Conservation (phyloP, 2,797 vertebrate species). For the Platalea minor region DNA sequence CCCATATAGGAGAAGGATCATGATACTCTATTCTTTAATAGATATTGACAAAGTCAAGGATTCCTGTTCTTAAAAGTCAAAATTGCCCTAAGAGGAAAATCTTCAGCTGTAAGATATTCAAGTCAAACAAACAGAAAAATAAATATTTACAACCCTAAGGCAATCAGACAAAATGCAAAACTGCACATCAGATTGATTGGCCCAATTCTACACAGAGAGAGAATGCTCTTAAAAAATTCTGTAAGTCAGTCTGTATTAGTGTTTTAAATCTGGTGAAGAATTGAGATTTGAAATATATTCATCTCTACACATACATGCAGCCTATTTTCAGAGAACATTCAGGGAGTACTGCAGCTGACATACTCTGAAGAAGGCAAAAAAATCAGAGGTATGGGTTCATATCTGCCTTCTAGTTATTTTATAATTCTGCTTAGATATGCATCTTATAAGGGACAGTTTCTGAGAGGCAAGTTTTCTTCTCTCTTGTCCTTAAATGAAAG, state of each 20-base stretch:
- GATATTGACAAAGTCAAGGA: slow-evolving; percentile 39
- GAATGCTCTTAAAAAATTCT: neutral
- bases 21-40: neutral
- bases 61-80: slow-evolving; percentile 10
- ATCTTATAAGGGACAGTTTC: neutral
- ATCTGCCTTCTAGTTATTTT: neutral
- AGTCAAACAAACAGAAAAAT: slow-evolving; percentile 11
- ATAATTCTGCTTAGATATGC: neutral
- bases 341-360: neutral
- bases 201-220: neutral
- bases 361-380: neutral
- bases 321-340: neutral
- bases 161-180: slow-evolving; percentile 19
- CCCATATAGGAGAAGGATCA: neutral
- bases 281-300: neutral
- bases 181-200: slow-evolving; percentile 6
- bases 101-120: neutral
- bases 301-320: rapidly evolving
- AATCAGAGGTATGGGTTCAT: neutral
- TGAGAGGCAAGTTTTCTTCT: neutral
- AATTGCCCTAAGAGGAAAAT: slow-evolving; percentile 13
- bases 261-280: neutral
- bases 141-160: slow-evolving; percentile 30
- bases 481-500: neutral
- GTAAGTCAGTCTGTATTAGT: neutral